Evolutionary conservation across 2,888 invertebrate species (phyloP).

Genomic region (Pseudanteris insignis): DNA sequence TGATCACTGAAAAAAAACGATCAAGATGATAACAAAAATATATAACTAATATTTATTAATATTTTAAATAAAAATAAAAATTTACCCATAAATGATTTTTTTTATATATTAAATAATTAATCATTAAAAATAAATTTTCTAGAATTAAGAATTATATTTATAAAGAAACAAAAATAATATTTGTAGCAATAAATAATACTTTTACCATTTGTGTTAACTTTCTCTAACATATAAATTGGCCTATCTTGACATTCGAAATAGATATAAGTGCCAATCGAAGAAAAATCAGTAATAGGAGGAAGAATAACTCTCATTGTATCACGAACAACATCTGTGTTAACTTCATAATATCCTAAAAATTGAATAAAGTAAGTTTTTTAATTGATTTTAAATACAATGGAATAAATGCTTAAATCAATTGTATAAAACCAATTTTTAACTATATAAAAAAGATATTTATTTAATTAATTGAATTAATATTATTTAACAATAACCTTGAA

Average conservation of each 20-base stretch:
- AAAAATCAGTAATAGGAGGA: conserved; percentile 75
- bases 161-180: no score
- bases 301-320: conserved; percentile 79
- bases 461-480: no score
- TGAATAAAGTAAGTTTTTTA: no score
- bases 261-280: conserved; percentile 76
- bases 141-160: no score
- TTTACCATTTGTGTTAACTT: conserved; percentile 71
- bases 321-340: conserved; percentile 81
- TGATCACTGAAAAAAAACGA: conserved; percentile 54
- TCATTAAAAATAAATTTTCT: no score
- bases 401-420: no score
- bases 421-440: not conserved
- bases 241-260: conserved; percentile 75
- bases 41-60: not conserved
- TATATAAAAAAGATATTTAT: not conserved
- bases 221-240: conserved; percentile 79
- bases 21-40: no score
- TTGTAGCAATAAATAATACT: no score
- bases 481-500: conserved; percentile 71
- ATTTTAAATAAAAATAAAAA: not conserved
- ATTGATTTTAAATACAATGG: no score
- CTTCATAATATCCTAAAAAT: conserved; percentile 77
- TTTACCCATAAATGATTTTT: no score
- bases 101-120: no score